Conservation (phyloP, 2,113 vertebrate genomes). For the Beaufortia kweichowensis region DNA sequence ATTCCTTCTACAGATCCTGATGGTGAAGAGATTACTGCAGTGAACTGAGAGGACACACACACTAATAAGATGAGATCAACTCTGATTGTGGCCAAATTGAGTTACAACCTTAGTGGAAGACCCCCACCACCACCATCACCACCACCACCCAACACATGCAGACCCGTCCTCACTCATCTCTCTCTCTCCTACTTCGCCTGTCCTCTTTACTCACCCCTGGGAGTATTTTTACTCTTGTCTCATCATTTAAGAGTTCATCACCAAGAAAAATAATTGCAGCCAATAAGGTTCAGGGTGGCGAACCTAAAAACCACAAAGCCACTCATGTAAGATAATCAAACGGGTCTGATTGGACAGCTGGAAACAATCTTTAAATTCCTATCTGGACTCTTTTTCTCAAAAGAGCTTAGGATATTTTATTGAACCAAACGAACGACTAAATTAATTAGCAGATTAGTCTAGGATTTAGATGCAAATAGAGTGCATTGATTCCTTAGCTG, state of each 20-base stretch:
- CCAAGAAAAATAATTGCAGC: slow-evolving; percentile 32
- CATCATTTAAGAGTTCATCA: neutral
- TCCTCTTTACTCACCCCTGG: neutral
- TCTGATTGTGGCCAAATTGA: slow-evolving; percentile 49
- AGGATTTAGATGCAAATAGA: slow-evolving; percentile 65
- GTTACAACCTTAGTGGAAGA: slow-evolving; percentile 44
- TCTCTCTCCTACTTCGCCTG: neutral
- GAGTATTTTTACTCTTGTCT: neutral
- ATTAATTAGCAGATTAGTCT: slow-evolving; percentile 68
- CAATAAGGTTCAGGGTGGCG: slow-evolving; percentile 8
- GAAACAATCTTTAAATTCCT: slow-evolving; percentile 53
- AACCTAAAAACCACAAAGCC: neutral
- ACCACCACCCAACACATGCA: slow-evolving; percentile 46
- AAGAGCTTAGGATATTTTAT: slow-evolving; percentile 51
- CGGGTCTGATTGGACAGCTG: slow-evolving; percentile 43
- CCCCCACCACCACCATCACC: neutral
- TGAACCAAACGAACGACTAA: slow-evolving; percentile 64
- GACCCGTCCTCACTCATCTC: slow-evolving; percentile 19
- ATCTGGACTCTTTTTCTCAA: slow-evolving; percentile 36
- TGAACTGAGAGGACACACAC: slow-evolving; percentile 36
- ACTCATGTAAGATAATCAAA: slow-evolving; percentile 11
- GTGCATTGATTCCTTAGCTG: slow-evolving; percentile 62
- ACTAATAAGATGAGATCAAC: slow-evolving; percentile 56
- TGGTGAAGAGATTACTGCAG: slow-evolving; percentile 37
- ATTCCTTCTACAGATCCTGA: slow-evolving; percentile 30